Percentiles rank a stretch among this genome's conserved stretches.
Evolutionary conservation across 30 jellyfish, hydroid and myxozoan genomes (phyloP).

Genomic region (Haliclystus octoradiatus): DNA sequence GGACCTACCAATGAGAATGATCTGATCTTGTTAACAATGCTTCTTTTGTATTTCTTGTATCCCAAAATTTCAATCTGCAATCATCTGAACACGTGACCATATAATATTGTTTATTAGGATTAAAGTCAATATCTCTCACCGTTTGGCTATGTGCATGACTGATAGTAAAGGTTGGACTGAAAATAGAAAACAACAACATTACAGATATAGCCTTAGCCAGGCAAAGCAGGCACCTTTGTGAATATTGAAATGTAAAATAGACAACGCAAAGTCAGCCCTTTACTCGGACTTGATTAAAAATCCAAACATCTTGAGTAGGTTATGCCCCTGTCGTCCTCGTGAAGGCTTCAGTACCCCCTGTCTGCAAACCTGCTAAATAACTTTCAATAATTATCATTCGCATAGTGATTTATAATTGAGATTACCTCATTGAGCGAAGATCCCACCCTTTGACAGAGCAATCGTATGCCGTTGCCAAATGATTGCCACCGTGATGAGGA

Average conservation of each 20-base stretch:
- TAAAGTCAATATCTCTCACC: conserved; percentile 83
- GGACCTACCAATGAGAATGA: conserved; percentile 86
- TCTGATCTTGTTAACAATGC: conserved; percentile 81
- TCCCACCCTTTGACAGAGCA: conserved; percentile 80
- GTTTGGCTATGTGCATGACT: conserved; percentile 91
- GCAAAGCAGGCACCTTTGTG: no score
- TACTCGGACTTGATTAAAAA: no score
- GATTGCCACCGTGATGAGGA: conserved; percentile 95
- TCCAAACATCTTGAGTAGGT: no score
- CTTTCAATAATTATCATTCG: no score
- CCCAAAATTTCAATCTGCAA: conserved; percentile 95
- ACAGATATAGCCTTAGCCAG: no score
- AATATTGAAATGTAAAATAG: no score
- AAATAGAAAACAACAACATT: background rate
- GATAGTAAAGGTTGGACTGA: conserved; percentile 12
- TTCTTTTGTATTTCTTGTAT: conserved; percentile 48
- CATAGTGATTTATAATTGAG: no score
- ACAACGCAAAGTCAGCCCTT: no score
- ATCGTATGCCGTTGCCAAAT: conserved; percentile 80
- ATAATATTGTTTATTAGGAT: conserved; percentile 87
- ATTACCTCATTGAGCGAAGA: no score
- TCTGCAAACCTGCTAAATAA: no score
- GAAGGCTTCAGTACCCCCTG: no score
- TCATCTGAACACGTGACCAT: conserved; percentile 93
- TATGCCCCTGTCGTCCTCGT: no score